Base-by-base conservation (phyloP, 1,140 invertebrate genomes). In the Ostrea edulis region DNA sequence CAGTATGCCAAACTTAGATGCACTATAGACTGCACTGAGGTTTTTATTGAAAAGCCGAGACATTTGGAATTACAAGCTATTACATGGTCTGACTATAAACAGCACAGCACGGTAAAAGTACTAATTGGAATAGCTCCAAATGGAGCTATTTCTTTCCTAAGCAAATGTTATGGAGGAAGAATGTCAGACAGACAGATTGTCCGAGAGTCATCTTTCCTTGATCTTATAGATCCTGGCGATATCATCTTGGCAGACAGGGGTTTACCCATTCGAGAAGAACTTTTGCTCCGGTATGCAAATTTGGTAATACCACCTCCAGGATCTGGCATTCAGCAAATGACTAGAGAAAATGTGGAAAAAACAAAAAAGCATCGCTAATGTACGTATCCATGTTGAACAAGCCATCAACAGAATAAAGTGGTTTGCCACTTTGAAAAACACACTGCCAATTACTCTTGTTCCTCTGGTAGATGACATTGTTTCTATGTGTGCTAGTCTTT, bases 181-280 rank as follows among this genome's bases (percentile, higher is more conserved):
- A 83, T 86, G 20, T 89, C 87, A 2, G 90, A 91, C 82, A 91
- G 89, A 87, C 58, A 55, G 68, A 90, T 92, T 44, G 84, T 25
- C 29, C 68, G 35, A 7, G 20, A 68, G 22, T 68, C 82, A 68
- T 82, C 82, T 65, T 71, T 88, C 85, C 83, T 88, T n/a, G 29
- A 71, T 17, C 14, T 71, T 29, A 83, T 88, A n/a, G 29, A 68
- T 35, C 55, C 55, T 53, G 53, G 82, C 29, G 87, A 88, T 55
- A 20, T 84, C 8, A 54, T 88, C 12, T 29, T 84, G 51, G 87
- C 82, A 65, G 87, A 88, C 62, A 84, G 25, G 51, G 87, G 87
- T 7, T 88, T 88, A 54, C 84, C 54, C 1, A 85, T 85, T 25
- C 51, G 84, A 54, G 84, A 85, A n/a, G 84, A 85, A 85, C 84